Conservation (phyloP, 2,797 vertebrate species). For the Clarias laeviceps region DNA sequence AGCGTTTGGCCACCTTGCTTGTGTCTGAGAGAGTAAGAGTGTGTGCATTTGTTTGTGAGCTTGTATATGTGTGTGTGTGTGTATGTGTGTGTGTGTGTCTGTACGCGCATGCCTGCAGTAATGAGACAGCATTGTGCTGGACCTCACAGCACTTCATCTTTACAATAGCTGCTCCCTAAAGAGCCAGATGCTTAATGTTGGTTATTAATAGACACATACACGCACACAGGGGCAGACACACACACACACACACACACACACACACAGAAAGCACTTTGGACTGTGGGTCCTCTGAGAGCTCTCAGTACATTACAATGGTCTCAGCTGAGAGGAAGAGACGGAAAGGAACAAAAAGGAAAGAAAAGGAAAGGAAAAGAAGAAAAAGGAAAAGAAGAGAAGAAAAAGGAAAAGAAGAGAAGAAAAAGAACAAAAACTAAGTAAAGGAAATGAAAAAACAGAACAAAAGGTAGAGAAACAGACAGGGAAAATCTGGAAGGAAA, state of each 20-base stretch:
- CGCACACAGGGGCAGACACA: conserved; percentile 2
- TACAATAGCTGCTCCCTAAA: conserved; percentile 54
- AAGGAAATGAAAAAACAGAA: neutral
- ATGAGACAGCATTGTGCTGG: conserved; percentile 50
- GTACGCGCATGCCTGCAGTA: conserved; percentile 38
- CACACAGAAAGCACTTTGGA: conserved; percentile 35
- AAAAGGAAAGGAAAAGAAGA: no score
- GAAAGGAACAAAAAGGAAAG: neutral
- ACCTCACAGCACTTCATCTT: conserved; percentile 59
- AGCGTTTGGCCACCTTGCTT: conserved; percentile 41
- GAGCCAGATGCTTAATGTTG: conserved; percentile 50
- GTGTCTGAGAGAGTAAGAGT: conserved; percentile 19
- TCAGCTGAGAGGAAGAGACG: conserved; percentile 6
- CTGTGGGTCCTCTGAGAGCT: conserved; percentile 35
- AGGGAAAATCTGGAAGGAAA: neutral
- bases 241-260: conserved; percentile 7
- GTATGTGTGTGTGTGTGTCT: conserved; percentile 34
- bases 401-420: no score
- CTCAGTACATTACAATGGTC: conserved; percentile 40
- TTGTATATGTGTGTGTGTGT: conserved; percentile 39
- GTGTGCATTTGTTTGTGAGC: conserved; percentile 42
- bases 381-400: neutral
- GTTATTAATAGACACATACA: conserved; percentile 50
- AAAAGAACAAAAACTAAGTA: no score
- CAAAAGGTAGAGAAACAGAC: neutral